Conservation (phyloP, 2,797 vertebrate genomes). For the Ataeniobius toweri region DNA sequence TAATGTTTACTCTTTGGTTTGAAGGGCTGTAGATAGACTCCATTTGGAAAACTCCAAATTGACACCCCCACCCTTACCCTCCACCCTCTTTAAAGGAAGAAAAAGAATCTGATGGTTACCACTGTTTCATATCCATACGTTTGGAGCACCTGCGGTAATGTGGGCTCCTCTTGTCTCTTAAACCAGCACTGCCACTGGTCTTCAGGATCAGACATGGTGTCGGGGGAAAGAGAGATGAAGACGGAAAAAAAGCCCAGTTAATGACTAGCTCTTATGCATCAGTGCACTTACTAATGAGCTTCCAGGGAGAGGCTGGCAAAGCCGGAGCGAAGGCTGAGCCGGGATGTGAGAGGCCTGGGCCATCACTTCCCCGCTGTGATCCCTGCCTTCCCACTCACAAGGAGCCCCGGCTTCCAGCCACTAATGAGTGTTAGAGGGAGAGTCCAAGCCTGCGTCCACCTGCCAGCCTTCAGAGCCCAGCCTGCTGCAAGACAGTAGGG, state of each 20-base stretch:
- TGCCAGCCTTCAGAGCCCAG: conserved; percentile 89
- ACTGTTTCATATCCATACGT: conserved; percentile 68
- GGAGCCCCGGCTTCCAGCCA: conserved; percentile 88
- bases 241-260: conserved; percentile 87
- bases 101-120: conserved; percentile 51
- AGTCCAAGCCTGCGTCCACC: conserved; percentile 90
- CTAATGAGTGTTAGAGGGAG: conserved; percentile 98
- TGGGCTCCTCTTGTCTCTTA: conserved; percentile 78
- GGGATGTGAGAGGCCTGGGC: conserved; percentile 96
- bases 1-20: conserved; percentile 80
- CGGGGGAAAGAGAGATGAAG: conserved; percentile 73
- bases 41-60: conserved; percentile 76
- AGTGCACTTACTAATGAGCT: conserved; percentile 99
- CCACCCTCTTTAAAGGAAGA: conserved; percentile 39
- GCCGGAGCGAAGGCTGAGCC: conserved; percentile 91
- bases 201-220: conserved; percentile 92
- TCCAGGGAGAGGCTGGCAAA: conserved; percentile 97
- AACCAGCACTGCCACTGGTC: conserved; percentile 88
- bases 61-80: conserved; percentile 47
- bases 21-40: conserved; percentile 74
- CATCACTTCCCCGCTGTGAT: conserved; percentile 98
- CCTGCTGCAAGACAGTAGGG: conserved; percentile 90
- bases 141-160: conserved; percentile 77
- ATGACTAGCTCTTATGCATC: conserved; percentile 99
- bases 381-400: conserved; percentile 97